These are phyloP conservation scores for Theonella swinhoei DNA, from an alignment of 37 sponge, comb jelly and placozoan species.

Conservation along the genomic window DNA sequence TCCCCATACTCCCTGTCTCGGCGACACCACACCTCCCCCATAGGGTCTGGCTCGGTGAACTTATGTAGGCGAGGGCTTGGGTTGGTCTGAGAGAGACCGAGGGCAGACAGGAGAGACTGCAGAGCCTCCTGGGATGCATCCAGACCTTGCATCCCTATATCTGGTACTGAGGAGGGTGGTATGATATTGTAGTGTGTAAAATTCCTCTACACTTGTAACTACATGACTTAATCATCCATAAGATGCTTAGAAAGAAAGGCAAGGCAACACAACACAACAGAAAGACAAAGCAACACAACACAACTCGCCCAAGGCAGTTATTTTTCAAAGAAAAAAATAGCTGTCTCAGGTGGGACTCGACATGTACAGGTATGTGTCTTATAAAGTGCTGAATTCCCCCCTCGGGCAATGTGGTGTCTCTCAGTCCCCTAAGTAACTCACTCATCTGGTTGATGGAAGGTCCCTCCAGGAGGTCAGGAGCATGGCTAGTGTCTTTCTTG, in stretches of 20 bases:
- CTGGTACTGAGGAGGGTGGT: conserved; percentile 21
- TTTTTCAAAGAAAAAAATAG: too few relatives aligned
- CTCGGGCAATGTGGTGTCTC: neutral
- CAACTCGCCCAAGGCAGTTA: too few relatives aligned
- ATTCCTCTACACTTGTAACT: neutral
- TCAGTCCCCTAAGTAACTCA: conserved; percentile 12
- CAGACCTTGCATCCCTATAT: conserved; percentile 34
- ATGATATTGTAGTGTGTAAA: neutral
- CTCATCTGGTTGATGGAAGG: conserved; percentile 49
- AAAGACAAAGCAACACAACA: too few relatives aligned
- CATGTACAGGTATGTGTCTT: neutral
- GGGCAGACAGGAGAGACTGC: conserved; percentile 51
- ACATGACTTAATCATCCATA: too few relatives aligned
- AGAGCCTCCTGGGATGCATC: conserved; percentile 28
- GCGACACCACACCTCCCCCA: conserved; percentile 37
- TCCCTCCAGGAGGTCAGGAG: conserved; percentile 66
- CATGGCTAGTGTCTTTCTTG: conserved; percentile 30
- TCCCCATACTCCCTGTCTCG: neutral
- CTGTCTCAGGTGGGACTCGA: too few relatives aligned
- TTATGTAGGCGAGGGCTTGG: conserved; percentile 19
- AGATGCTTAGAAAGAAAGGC: too few relatives aligned
- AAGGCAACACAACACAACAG: too few relatives aligned
- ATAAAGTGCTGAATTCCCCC: neutral
- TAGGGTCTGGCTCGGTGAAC: conserved; percentile 39
- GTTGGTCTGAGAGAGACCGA: conserved; percentile 40